Evolutionary conservation across 2,113 vertebrate species (phyloP), one percentile per base, ranked within the genome.

Genomic region (Thunnus thynnus): DNA sequence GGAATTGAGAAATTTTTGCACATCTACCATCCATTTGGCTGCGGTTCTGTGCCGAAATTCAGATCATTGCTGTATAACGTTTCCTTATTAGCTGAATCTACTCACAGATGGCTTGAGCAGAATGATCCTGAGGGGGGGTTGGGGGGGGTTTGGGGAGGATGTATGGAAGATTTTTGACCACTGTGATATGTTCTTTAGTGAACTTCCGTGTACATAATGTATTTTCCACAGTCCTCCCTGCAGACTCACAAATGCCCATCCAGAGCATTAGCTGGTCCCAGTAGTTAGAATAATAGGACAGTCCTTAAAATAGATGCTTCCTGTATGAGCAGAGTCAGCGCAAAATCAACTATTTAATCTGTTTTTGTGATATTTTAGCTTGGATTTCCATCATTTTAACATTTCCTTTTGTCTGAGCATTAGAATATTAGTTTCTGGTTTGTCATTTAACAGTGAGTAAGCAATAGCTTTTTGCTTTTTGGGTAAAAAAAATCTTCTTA

Each of bases 81-180:
- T 64, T 68, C 8, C 48, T 8, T 5, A n/a, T 75, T 17, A 52
- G 48, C 32, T 41, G n/a, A 67, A 46, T 62, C 6, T 72, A 20
- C 64, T 76, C 70, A 52, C 80, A 81, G 65, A 88, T 82, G 67
- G 54, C 60, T 86, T 77, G 11, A 57, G 22, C 61, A 85, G 60
- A 67, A 13, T 20, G 50, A 25, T 79, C 86, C 67, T 22, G 50
- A 58, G 73, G 65, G 61, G 22, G 36, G 6, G 10, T 13, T 20
- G 22, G 22, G 22, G 22, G 22, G 22, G 22, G 22, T 78, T 55
- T 61, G 36, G 25, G 22, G 32, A 66, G 50, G 69, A 80, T 71
- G 27, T 62, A 58, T 70, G 62, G 44, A 69, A 36, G 61, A 57
- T 14, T 57, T 78, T 62, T 58, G 54, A 57, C 36, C 27, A 61